Base-by-base conservation (phyloP, 2,797 vertebrate genomes). In the Naso thynnoides region DNA sequence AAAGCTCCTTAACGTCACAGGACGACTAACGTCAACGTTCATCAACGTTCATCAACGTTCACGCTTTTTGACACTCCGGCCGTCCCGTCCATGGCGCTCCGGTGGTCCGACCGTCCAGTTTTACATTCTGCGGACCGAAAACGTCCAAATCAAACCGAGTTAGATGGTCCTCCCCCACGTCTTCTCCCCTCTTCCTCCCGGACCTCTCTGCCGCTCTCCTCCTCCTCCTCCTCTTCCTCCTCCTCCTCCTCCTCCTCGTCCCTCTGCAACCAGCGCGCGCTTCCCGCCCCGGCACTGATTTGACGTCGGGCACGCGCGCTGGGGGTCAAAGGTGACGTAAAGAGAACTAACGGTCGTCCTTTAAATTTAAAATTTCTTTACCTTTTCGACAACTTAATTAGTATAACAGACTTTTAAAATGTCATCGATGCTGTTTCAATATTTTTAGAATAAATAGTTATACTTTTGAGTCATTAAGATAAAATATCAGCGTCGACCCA, bases 281-380 rank as follows among this genome's bases (percentile, higher is more conserved):
- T 29, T 27, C 38, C 31, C 21, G 23, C 38, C 31, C 21, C n/a
- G 21, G 57, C 78, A 78, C 61, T 73, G 77, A 81, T 74, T 76
- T 65, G 10, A 29, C 29, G 24, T n/a, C 69, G 66, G 55, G 86
- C 15, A n/a, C n/a, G 39, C 82, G 84, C 70, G 82, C 84, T 18
- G n/a, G 13, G 3, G 60, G 71, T 83, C 73, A 81, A 68, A 81
- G 72, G 80, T 78, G 33, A 82, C 36, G 61, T 62, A 33, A 1
- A 6, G 10, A 15, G 18, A 64, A 53, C 7, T 29, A 67, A 53
- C 18, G 38, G 1, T 53, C 5, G 6, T 8, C 6, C 6, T 48
- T 33, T 1, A 36, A n/a, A n/a, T 48, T 48, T 56, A 13, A 9
- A 49, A 49, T 48, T n/a, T n/a, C n/a, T n/a, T n/a, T n/a, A n/a